Conservation (phyloP, 2,797 vertebrate genomes). For the Siniperca scherzeri region DNA sequence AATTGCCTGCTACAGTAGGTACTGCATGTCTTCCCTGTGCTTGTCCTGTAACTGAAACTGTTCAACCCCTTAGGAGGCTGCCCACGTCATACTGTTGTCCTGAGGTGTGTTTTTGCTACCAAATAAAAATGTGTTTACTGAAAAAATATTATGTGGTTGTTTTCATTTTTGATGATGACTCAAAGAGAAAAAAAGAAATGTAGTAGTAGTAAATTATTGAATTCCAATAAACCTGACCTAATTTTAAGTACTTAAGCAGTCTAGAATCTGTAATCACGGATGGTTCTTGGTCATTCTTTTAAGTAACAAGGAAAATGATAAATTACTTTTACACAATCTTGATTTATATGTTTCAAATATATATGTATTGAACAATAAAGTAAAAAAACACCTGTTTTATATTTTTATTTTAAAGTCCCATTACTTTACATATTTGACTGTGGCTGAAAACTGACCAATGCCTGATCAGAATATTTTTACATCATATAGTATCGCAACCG, state of each 20-base stretch:
- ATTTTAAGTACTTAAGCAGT: not conserved
- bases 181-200: not conserved
- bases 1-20: constrained; percentile 75
- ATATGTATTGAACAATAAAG: not conserved
- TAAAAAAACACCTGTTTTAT: not conserved
- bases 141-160: constrained; percentile 39
- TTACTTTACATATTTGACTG: too few species aligned
- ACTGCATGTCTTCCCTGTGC: constrained; percentile 79
- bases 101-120: constrained; percentile 88
- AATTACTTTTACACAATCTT: not conserved
- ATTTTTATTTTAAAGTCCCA: too few species aligned
- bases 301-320: not conserved
- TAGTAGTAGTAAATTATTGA: not conserved
- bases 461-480: too few species aligned
- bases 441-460: too few species aligned
- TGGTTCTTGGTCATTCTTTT: not conserved
- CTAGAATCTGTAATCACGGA: not conserved
- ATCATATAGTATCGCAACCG: too few species aligned
- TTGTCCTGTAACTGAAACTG: constrained; percentile 76
- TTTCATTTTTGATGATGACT: not conserved
- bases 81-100: constrained; percentile 74
- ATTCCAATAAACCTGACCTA: not conserved
- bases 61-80: constrained; percentile 73
- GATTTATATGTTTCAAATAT: not conserved
- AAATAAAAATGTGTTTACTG: constrained; percentile 87